Conservation (phyloP, 2,888 invertebrate species). For the Muschampia staudingeri region DNA sequence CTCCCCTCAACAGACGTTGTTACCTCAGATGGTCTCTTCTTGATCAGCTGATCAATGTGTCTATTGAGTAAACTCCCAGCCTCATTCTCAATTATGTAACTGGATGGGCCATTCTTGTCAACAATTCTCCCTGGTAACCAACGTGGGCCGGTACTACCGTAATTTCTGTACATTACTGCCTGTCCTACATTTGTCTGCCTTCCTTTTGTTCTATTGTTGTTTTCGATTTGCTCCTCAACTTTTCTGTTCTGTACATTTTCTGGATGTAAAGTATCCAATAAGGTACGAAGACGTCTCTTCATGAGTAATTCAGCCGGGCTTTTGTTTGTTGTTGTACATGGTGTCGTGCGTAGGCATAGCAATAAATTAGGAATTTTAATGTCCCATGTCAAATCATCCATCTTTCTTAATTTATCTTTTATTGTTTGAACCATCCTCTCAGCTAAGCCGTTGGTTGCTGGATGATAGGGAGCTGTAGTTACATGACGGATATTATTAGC, state of each 20-base stretch:
- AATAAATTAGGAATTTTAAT: constrained; percentile 46
- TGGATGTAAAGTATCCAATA: constrained; percentile 51
- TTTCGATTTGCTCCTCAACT: constrained; percentile 43
- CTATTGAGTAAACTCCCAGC: too few species aligned
- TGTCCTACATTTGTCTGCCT: constrained; percentile 48
- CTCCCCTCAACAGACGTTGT: too few species aligned
- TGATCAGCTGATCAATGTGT: too few species aligned
- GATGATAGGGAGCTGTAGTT: constrained; percentile 57
- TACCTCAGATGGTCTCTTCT: too few species aligned
- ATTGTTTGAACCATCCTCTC: constrained; percentile 64
- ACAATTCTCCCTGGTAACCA: constrained; percentile 38
- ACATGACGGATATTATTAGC: constrained; percentile 57
- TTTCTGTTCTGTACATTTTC: constrained; percentile 33
- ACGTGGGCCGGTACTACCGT: not conserved
- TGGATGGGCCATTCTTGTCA: constrained; percentile 32
- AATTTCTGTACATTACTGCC: constrained; percentile 23
- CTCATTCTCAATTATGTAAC: not conserved
- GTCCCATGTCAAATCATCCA: constrained; percentile 55
- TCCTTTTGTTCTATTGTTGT: constrained; percentile 30
- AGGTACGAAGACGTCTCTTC: constrained; percentile 52
- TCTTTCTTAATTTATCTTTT: constrained; percentile 58
- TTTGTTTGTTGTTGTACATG: constrained; percentile 52
- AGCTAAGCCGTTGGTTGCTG: constrained; percentile 58
- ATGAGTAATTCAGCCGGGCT: constrained; percentile 56
- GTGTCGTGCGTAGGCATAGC: constrained; percentile 34